phyloP scores from a whole-genome alignment of 2,113 vertebrate species.

The Paralichthys olivaceus region DNA sequence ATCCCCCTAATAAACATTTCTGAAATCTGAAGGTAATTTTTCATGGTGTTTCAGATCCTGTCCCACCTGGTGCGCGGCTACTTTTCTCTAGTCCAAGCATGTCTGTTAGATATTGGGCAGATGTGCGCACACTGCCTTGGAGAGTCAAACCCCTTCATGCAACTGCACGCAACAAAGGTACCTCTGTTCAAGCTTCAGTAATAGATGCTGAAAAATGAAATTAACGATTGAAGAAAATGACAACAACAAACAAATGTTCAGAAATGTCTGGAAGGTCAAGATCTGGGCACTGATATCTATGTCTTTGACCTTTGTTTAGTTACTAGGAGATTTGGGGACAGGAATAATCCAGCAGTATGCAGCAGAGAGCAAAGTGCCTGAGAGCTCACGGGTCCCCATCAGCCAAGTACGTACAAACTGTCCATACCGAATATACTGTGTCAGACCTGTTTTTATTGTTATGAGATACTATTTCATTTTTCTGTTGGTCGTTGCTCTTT shows the following conservation, averaged over 20 bases:
- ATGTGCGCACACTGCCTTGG: conserved; percentile 90
- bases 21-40: not conserved
- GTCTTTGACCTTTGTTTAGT: conserved; percentile 72
- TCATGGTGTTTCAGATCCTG: conserved; percentile 84
- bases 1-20: too few relatives aligned
- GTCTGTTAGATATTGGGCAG: conserved; percentile 89
- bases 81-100: conserved; percentile 86
- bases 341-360: conserved; percentile 93
- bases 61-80: conserved; percentile 94
- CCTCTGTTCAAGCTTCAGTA: not conserved
- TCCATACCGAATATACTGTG: not conserved
- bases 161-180: conserved; percentile 95
- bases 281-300: not conserved
- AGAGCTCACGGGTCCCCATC: conserved; percentile 84
- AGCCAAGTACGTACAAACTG: conserved; percentile 76
- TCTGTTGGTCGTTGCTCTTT: not conserved
- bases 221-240: not conserved
- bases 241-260: too few relatives aligned
- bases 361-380: conserved; percentile 76
- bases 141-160: conserved; percentile 90
- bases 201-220: not conserved
- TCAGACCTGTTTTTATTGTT: not conserved
- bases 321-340: conserved; percentile 93
- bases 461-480: not conserved
- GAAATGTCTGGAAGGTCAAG: not conserved